phyloP scores from a whole-genome alignment of 2,888 invertebrate species.

The Argyra leucocephala region DNA sequence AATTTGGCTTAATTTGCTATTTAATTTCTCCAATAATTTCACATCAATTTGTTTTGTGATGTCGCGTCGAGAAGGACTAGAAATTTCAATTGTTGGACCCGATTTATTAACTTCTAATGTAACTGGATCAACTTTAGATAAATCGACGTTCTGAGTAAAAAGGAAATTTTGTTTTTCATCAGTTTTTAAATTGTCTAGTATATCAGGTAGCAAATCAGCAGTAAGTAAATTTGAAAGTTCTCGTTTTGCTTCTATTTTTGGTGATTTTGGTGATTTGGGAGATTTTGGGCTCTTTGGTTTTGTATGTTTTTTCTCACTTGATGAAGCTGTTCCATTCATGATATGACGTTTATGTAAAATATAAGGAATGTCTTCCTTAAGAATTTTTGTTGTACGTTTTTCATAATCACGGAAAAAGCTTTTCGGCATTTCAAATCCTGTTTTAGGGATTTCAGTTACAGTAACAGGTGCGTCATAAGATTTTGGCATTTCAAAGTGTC shows the following conservation, averaged over 20 bases:
- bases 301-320: slow-evolving; percentile 43
- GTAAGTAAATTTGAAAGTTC: slow-evolving; percentile 20
- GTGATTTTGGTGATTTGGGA: slow-evolving; percentile 54
- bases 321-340: slow-evolving; percentile 71
- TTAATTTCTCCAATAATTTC: slow-evolving; percentile 56
- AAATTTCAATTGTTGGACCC: slow-evolving; percentile 49
- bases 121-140: slow-evolving; percentile 63
- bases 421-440: slow-evolving; percentile 62
- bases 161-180: slow-evolving; percentile 54
- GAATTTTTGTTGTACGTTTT: slow-evolving; percentile 44
- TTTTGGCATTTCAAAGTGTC: slow-evolving; percentile 58
- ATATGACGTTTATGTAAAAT: slow-evolving; percentile 74
- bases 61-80: slow-evolving; percentile 58
- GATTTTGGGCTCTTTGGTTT: slow-evolving; percentile 58
- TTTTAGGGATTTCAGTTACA: slow-evolving; percentile 50
- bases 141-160: slow-evolving; percentile 65
- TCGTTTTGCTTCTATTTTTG: slow-evolving; percentile 42
- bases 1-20: slow-evolving; percentile 63
- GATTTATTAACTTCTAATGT: slow-evolving; percentile 62
- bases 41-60: slow-evolving; percentile 62
- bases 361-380: slow-evolving; percentile 69
- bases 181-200: slow-evolving; percentile 43
- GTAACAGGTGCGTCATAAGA: slow-evolving; percentile 41
- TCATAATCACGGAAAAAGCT: slow-evolving; percentile 62
- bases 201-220: slow-evolving; percentile 47